Evolutionary conservation across 1,140 invertebrate species (phyloP).

Genomic region (Macrosteles quadrilineatus): DNA sequence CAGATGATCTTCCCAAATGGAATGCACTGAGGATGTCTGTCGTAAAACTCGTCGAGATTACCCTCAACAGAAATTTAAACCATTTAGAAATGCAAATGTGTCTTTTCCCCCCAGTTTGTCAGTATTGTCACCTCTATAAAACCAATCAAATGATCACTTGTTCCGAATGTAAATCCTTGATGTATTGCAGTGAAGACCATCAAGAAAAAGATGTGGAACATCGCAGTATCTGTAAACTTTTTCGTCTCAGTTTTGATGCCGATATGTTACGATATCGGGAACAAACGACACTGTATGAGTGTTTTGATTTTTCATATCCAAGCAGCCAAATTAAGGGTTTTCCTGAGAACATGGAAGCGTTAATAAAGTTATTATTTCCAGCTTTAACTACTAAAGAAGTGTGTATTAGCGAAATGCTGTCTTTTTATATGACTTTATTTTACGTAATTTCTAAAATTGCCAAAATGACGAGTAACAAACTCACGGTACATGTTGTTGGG

Average conservation of each 20-base stretch:
- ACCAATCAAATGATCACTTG: not conserved
- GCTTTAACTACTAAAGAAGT: not conserved
- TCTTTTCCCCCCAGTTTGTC: constrained; percentile 4
- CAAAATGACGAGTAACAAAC: not conserved
- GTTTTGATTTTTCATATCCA: not conserved
- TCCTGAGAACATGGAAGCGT: not conserved
- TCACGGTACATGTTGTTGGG: not conserved
- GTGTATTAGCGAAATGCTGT: not conserved
- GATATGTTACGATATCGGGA: not conserved
- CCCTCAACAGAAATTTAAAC: not conserved
- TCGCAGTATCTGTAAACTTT: not conserved
- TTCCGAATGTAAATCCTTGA: not conserved
- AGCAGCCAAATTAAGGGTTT: not conserved
- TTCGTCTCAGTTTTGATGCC: not conserved
- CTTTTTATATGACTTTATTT: not conserved
- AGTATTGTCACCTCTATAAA: not conserved
- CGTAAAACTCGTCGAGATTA: not conserved
- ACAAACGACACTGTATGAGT: not conserved
- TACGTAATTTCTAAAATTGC: not conserved
- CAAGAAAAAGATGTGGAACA: not conserved
- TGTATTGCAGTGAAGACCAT: not conserved
- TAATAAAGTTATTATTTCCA: too few relatives aligned
- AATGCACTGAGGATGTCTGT: not conserved
- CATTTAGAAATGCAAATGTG: not conserved
- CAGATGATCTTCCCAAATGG: not conserved